A percentile compares a stretch with the other conserved stretches of the same genome.
Conservation (phyloP, 2,797 vertebrate genomes). For the Premnoplex brunnescens region DNA sequence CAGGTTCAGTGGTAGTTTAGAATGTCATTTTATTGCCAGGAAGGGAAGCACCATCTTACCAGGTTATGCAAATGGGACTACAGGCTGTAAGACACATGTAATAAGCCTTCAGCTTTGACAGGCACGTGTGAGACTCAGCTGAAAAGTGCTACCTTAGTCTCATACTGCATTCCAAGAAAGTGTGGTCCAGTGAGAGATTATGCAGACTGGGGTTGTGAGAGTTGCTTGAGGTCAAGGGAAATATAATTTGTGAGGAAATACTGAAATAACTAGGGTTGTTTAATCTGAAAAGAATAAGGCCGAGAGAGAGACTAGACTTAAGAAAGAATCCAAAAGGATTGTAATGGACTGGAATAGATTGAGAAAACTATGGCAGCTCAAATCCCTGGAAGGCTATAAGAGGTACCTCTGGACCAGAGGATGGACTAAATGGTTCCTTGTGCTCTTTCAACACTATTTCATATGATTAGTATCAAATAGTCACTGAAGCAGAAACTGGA, state of each 20-base stretch:
- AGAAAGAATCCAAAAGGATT: neutral
- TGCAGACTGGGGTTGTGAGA: neutral
- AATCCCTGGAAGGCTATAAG: neutral
- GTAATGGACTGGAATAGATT: neutral
- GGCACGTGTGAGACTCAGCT: neutral
- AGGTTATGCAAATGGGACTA: neutral
- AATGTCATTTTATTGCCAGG: fast-evolving
- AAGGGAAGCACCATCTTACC: neutral
- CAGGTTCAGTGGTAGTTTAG: neutral
- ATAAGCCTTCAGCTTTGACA: neutral
- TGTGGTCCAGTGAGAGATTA: neutral
- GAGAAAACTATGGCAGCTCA: neutral
- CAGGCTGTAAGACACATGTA: neutral
- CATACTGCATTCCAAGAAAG: neutral
- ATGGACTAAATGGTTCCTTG: neutral
- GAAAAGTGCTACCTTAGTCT: neutral
- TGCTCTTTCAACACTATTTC: neutral
- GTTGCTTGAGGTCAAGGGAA: neutral
- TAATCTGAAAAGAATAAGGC: neutral
- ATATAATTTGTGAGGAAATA: neutral
- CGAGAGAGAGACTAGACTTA: neutral
- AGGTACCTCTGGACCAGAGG: neutral
- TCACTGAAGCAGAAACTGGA: neutral
- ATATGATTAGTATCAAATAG: neutral
- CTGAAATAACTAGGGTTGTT: neutral